Evolutionary conservation across 2,113 vertebrate species (phyloP), one percentile per base, ranked within the genome.

Genomic region (Lagopus muta): DNA sequence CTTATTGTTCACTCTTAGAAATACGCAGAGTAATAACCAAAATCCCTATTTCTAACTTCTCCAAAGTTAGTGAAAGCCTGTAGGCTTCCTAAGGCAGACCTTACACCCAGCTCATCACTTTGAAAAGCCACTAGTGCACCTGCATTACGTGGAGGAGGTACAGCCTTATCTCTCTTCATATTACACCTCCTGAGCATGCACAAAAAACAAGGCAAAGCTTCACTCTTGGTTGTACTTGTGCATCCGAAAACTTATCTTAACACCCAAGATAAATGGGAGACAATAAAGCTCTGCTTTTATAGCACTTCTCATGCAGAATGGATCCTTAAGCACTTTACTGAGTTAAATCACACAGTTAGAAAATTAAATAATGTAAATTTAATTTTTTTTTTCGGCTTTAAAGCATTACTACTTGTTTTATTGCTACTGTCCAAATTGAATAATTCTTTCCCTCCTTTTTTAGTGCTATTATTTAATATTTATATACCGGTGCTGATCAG

Each of bases 331-430:
- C 85, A 93, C 36, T 95, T 93, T 90, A 48, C 61, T 1, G 8
- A 82, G 65, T 95, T 97, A 91, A 95, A 95, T 94, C 86, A 90
- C 30, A 86, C 52, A 81, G 48, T 50, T 50, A 50, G 57, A 84
- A 80, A 88, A 94, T 93, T 95, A 92, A 95, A 94, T 95, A 95
- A 94, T 94, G 70, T 94, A 94, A 91, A 89, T 95, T 88, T 91
- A 80, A 69, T 40, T 73, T 94, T 93, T 40, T 86, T 78, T 94
- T 93, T 77, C 92, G 60, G 47, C 30, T 91, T 93, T 90, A 93
- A 75, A 86, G 65, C 61, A 94, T 94, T 91, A 72, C 58, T 90
- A 34, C 13, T 94, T 91, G 71, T 81, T 97, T 94, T 94, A 97
- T 82, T 92, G 90, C 88, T 72, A 48, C 79, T 90, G 61, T 95